Percentiles rank a stretch among this genome's conserved stretches.
Evolutionary conservation across 1,140 invertebrate species (phyloP).

Genomic region (Zaprionus gabonicus): DNA sequence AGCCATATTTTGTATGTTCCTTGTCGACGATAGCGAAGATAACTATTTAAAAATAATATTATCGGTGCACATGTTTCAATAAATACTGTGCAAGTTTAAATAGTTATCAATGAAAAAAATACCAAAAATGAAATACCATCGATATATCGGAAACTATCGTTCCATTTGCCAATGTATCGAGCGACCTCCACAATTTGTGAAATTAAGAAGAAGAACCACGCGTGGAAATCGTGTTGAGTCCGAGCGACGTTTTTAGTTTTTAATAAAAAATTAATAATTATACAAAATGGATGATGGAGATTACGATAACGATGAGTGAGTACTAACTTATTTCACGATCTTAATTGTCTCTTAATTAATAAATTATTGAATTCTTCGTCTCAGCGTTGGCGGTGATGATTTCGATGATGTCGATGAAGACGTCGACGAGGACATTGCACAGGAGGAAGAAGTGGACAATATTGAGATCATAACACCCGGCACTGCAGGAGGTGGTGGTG

Average conservation of each 20-base stretch:
- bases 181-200: constrained; percentile 7
- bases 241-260: neutral
- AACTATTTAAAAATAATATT: neutral
- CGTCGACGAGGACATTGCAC: constrained; percentile 92
- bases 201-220: constrained; percentile 37
- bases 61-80: neutral
- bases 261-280: neutral
- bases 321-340: constrained; percentile 39
- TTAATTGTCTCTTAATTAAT: neutral
- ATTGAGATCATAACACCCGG: constrained; percentile 90
- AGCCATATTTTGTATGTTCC: neutral
- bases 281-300: constrained; percentile 90
- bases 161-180: constrained; percentile 1
- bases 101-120: neutral
- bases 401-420: constrained; percentile 93
- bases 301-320: constrained; percentile 91
- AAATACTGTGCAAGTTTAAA: neutral
- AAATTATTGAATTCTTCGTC: constrained; percentile 2
- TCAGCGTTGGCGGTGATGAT: constrained; percentile 89
- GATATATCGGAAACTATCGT: neutral
- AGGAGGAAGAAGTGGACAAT: constrained; percentile 92
- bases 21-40: neutral
- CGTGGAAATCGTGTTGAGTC: constrained; percentile 37
- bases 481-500: constrained; percentile 89
- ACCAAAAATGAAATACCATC: neutral